These are phyloP conservation scores for Andricus quercusramuli DNA, from an alignment of 2,888 invertebrate species.

Conservation along the genomic window DNA sequence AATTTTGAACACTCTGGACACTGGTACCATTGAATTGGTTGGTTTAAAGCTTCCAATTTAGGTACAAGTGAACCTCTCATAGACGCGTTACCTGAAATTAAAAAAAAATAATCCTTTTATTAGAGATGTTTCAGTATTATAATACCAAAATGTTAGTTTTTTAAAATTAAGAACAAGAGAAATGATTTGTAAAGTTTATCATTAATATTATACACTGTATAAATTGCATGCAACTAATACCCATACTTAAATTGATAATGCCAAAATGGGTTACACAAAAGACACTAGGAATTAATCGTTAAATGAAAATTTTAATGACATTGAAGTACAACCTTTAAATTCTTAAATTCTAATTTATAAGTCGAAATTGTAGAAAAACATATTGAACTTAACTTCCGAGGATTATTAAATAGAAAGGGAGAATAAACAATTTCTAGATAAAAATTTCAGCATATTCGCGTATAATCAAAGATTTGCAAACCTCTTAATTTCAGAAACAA, in stretches of 20 bases:
- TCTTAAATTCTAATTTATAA: not conserved
- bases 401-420: not conserved
- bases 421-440: not conserved
- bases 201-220: not conserved
- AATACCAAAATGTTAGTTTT: not conserved
- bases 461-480: no score
- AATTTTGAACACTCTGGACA: constrained; percentile 82
- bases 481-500: not conserved
- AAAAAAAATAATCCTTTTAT: not conserved
- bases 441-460: no score
- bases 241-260: not conserved
- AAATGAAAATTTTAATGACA: not conserved
- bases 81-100: not conserved
- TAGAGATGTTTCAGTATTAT: not conserved
- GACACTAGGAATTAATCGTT: not conserved
- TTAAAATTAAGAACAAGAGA: not conserved
- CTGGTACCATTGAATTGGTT: constrained; percentile 66
- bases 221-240: not conserved
- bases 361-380: not conserved
- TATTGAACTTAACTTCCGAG: not conserved
- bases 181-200: not conserved
- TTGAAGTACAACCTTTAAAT: not conserved
- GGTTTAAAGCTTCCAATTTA: not conserved
- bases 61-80: not conserved
- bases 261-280: not conserved